Base-by-base conservation (phyloP, 1,140 invertebrate species). In the Manduca sexta region DNA sequence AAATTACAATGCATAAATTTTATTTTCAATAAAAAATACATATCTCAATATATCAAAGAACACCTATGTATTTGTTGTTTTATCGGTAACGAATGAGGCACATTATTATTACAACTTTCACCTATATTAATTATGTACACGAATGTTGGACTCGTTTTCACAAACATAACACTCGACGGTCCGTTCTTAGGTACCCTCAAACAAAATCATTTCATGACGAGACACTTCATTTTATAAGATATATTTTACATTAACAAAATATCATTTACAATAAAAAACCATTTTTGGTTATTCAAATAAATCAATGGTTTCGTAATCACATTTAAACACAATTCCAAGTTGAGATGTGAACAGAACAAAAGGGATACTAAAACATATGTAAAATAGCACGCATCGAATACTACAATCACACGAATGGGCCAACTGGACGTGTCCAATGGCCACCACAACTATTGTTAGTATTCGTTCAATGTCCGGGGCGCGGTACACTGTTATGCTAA, bases 281-380 rank as follows among this genome's bases (percentile, higher is more conserved):
- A 41, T 73, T 73, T 77, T 79, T 79, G 77, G 75, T 75, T 73
- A 14, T 66, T 69, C 59, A 65, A 60, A 74, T 65, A 70, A 58
- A 69, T 83, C 79, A 80, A 84, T 84, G 80, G 80, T 84, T 70
- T 73, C 68, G 60, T 74, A 63, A 84, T 84, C 80, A 84, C 80
- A 81, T 73, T 71, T 52, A 52, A 52, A 34, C 14, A 21, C 12
- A 21, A 61, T 53, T 52, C 33, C 49, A 57, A 56, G 53, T 53
- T 39, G 45, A 61, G 46, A 31, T 49, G 42, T 38, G 47, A 46
- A 51, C 43, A 16, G 7, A n/a, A 11, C 21, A 34, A 43, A 47
- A 14, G 33, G 13, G n/a, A 12, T 10, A 35, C 1, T n/a, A 11
- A 35, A 35, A 35, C n/a, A 35, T 5, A 35, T 35, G 8, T 26